Evolutionary conservation across 2,888 invertebrate species (phyloP).

Genomic region (Pristionchus mayeri): DNA sequence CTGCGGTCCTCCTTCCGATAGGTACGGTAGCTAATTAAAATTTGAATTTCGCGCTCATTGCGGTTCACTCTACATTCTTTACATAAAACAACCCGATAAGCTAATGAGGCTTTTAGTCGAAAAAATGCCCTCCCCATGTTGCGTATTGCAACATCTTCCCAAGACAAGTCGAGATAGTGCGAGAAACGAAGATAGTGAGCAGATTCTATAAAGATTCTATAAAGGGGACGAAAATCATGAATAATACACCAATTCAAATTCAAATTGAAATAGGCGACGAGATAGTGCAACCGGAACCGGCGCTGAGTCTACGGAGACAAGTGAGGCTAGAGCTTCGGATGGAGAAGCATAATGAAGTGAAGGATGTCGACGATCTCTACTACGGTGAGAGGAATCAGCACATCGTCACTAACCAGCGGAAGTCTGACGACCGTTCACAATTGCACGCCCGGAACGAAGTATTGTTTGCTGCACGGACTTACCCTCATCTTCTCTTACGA

Average conservation of each 20-base stretch:
- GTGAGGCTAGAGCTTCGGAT: constrained; percentile 31
- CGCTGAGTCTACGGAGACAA: not conserved
- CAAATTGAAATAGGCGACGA: constrained; percentile 43
- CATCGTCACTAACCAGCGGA: constrained; percentile 11
- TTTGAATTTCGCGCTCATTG: constrained; percentile 1
- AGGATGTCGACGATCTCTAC: not conserved
- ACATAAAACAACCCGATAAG: constrained; percentile 14
- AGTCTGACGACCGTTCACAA: not conserved
- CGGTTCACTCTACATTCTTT: not conserved
- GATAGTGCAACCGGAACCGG: constrained; percentile 28
- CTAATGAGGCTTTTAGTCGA: no score
- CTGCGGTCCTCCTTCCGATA: not conserved
- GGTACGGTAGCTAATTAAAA: not conserved
- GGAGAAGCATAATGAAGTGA: constrained; percentile 2
- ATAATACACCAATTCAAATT: constrained; percentile 26
- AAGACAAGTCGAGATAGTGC: no score
- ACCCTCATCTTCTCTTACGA: no score
- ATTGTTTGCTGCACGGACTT: not conserved
- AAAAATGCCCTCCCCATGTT: no score
- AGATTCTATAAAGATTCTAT: not conserved
- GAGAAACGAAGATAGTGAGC: no score
- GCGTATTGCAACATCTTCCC: no score
- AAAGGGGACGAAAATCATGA: no score
- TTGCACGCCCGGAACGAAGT: not conserved
- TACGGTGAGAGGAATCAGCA: constrained; percentile 33